Evolutionary conservation across 2,113 vertebrate genomes (phyloP).

Genomic region (Otocyon megalotis): DNA sequence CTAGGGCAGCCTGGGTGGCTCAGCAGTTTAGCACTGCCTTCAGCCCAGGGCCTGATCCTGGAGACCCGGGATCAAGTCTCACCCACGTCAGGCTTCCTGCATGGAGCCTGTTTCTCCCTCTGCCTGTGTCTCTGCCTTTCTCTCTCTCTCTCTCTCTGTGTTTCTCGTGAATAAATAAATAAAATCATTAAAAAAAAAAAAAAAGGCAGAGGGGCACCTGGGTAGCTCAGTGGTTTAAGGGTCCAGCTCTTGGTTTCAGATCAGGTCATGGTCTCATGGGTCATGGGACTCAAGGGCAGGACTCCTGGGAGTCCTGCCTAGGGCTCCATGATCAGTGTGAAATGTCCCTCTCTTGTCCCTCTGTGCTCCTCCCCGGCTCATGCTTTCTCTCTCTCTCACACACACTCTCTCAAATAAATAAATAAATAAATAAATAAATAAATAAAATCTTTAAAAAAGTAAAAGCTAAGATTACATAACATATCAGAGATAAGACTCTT

Average conservation of each 20-base stretch:
- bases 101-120: no score
- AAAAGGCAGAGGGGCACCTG: not conserved
- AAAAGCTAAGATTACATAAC: not conserved
- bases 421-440: not conserved
- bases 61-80: no score
- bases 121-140: no score
- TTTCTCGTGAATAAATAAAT: no score
- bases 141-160: no score
- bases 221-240: not conserved
- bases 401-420: not conserved
- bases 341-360: not conserved
- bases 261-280: not conserved
- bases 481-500: constrained; percentile 10
- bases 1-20: no score
- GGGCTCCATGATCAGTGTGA: not conserved
- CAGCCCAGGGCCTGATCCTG: no score
- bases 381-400: not conserved
- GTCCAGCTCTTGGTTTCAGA: not conserved
- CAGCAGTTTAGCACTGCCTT: no score
- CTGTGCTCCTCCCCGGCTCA: not conserved
- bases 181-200: not conserved
- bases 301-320: not conserved
- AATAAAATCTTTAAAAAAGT: not conserved
- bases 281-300: not conserved
- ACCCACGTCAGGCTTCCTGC: no score